These are phyloP conservation scores for Eubasilissa regina DNA, from an alignment of 1,140 invertebrate species.

Conservation along the genomic window DNA sequence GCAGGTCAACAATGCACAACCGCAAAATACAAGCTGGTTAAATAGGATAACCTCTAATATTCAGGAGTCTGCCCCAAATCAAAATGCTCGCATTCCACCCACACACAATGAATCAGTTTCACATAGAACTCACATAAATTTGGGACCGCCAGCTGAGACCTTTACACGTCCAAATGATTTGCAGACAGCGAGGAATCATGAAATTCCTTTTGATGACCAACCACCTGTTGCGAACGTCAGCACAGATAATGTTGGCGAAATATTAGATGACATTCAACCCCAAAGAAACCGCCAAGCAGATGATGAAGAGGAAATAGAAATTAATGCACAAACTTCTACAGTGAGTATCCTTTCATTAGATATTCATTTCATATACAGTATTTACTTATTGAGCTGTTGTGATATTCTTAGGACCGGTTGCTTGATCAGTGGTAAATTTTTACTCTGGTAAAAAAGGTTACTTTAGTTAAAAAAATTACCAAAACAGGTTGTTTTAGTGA, in stretches of 20 bases:
- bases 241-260: neutral
- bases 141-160: neutral
- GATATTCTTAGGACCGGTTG: too few relatives aligned
- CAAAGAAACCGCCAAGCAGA: constrained; percentile 13
- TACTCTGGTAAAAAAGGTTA: too few relatives aligned
- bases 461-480: too few relatives aligned
- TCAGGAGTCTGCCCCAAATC: neutral
- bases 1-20: constrained; percentile 16
- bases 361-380: neutral
- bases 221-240: neutral
- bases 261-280: neutral
- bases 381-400: too few relatives aligned
- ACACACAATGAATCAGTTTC: neutral
- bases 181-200: neutral
- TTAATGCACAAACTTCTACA: neutral
- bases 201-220: neutral
- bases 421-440: too few relatives aligned
- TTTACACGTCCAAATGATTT: neutral
- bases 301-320: constrained; percentile 20
- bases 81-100: neutral
- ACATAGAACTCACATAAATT: neutral
- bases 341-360: neutral
- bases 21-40: constrained; percentile 24
- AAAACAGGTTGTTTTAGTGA: too few relatives aligned
- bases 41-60: constrained; percentile 30